Percentiles rank a stretch among this genome's conserved stretches.
These are phyloP conservation scores for Eleginops maclovinus DNA, from an alignment of 2,113 vertebrate genomes.

Conservation along the genomic window DNA sequence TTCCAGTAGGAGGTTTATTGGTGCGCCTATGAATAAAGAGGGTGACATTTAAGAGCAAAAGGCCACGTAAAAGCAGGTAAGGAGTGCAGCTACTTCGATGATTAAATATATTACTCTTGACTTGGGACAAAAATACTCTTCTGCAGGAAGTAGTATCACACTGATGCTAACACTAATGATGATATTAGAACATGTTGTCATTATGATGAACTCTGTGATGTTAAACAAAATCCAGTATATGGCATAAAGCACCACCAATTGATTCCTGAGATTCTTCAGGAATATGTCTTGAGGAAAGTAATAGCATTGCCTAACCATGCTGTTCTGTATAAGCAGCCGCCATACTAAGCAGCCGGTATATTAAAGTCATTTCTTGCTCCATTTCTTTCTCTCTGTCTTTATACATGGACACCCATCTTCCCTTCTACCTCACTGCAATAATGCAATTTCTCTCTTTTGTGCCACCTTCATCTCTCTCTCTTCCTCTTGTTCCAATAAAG, in stretches of 20 bases:
- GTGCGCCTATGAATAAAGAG: conserved; percentile 31
- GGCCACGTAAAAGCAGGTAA: neutral
- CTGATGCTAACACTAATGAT: neutral
- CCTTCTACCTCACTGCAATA: neutral
- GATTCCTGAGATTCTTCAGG: neutral
- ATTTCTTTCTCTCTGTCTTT: neutral
- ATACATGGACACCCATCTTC: neutral
- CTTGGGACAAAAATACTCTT: neutral
- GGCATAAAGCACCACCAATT: neutral
- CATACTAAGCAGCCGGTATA: neutral
- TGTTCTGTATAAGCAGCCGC: neutral
- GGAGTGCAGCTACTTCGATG: neutral
- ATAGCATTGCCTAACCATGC: neutral
- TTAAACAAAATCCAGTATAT: neutral
- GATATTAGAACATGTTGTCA: neutral
- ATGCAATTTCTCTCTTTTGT: conserved; percentile 11
- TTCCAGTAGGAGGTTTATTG: neutral
- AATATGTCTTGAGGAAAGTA: neutral
- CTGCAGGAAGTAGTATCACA: neutral
- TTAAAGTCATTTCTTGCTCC: neutral
- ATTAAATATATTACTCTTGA: conserved; percentile 10
- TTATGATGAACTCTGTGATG: too few relatives aligned
- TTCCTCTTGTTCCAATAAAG: conserved; percentile 61
- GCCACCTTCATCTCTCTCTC: neutral
- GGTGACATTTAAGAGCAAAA: conserved; percentile 6